Conservation (phyloP, 1,140 invertebrate genomes). For the Drosophila quadrilineata region DNA sequence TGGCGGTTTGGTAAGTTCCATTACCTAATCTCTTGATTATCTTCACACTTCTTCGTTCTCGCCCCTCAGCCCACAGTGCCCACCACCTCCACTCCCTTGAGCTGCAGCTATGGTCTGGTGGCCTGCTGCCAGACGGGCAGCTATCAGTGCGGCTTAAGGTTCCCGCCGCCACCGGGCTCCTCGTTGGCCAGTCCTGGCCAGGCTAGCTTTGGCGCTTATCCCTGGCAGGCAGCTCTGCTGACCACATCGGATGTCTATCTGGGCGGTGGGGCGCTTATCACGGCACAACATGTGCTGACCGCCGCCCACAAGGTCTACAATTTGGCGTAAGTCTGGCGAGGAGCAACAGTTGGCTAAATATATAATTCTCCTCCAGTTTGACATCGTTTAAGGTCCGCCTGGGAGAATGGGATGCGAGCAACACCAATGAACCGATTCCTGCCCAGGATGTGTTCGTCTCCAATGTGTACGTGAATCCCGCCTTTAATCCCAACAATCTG, state of each 20-base stretch:
- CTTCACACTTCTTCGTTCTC: neutral
- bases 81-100: constrained; percentile 27
- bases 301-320: constrained; percentile 86
- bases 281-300: constrained; percentile 85
- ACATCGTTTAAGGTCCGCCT: constrained; percentile 84
- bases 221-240: constrained; percentile 82
- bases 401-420: constrained; percentile 87
- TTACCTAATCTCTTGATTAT: neutral
- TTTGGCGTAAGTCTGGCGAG: constrained; percentile 83
- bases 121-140: constrained; percentile 67
- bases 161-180: constrained; percentile 62
- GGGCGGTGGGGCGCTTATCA: constrained; percentile 86
- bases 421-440: constrained; percentile 84
- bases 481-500: constrained; percentile 85
- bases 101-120: constrained; percentile 60
- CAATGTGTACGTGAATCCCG: constrained; percentile 85
- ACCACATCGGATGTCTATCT: constrained; percentile 83
- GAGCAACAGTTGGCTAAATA: neutral
- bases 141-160: constrained; percentile 72
- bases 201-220: constrained; percentile 72
- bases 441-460: constrained; percentile 84
- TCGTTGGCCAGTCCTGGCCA: constrained; percentile 49
- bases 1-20: constrained; percentile 64
- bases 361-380: constrained; percentile 39
- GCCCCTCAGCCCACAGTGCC: constrained; percentile 25